Conservation (phyloP, 2,888 invertebrate species). For the Polydesmus complanatus region DNA sequence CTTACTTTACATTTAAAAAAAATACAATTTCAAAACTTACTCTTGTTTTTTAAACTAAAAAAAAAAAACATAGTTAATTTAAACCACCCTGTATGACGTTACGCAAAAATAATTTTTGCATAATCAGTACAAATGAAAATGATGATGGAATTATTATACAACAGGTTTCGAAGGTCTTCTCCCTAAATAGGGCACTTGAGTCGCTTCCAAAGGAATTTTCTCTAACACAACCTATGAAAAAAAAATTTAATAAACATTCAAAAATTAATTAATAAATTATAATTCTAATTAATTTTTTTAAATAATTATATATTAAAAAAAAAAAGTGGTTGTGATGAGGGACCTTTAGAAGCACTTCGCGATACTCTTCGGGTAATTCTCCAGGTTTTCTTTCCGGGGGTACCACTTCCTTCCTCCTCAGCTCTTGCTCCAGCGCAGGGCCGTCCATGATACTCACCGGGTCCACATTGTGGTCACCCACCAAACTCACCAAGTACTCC, state of each 20-base stretch:
- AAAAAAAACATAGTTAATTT: no score
- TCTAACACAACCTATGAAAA: background rate
- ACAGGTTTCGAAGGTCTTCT: background rate
- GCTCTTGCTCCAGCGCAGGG: conserved; percentile 68
- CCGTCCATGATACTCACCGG: conserved; percentile 58
- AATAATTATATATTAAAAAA: no score
- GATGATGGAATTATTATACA: no score
- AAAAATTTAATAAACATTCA: background rate
- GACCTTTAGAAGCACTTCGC: conserved; percentile 71
- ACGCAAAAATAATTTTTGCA: no score
- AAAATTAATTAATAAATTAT: background rate
- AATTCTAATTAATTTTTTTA: no score
- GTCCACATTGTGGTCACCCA: conserved; percentile 57
- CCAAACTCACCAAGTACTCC: conserved; percentile 69
- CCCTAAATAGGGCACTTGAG: background rate
- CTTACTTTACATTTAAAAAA: no score
- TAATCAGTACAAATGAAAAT: no score
- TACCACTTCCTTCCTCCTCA: conserved; percentile 55
- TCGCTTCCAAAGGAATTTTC: background rate
- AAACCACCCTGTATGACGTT: no score
- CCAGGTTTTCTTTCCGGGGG: conserved; percentile 64
- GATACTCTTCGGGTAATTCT: conserved; percentile 70
- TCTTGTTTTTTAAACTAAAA: no score
- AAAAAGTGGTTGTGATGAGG: background rate
- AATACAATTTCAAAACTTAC: no score